Conservation (phyloP, 2,113 vertebrate genomes). For the Rhagologus leucostigma region DNA sequence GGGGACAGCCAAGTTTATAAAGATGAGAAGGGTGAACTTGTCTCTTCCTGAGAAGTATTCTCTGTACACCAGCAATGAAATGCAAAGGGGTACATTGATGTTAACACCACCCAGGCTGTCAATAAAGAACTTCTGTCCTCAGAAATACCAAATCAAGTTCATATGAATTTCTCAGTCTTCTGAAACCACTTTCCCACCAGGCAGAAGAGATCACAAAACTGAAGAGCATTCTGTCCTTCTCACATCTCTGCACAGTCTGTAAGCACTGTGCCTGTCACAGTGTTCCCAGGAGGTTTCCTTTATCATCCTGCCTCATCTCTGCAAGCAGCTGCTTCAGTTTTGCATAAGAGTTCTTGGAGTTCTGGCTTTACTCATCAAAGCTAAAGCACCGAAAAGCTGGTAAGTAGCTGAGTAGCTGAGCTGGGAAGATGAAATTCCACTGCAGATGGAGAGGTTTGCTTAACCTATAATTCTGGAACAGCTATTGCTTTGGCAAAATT, state of each 20-base stretch:
- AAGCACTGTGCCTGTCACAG: not conserved
- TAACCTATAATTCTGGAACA: slow-evolving; percentile 41
- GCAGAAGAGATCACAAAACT: not conserved
- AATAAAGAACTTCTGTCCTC: not conserved
- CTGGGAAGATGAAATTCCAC: slow-evolving; percentile 24
- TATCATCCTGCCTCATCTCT: not conserved
- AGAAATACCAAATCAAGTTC: not conserved
- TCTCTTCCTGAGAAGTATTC: not conserved
- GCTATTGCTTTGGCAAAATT: slow-evolving; percentile 35
- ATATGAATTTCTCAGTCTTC: not conserved
- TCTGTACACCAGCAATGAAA: not conserved
- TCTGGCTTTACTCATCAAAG: not conserved
- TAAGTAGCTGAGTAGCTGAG: not conserved
- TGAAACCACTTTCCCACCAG: not conserved
- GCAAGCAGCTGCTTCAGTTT: slow-evolving; percentile 49
- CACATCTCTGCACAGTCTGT: not conserved
- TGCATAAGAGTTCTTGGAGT: not conserved
- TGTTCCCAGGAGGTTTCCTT: not conserved
- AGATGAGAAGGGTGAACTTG: not conserved
- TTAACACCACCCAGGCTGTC: not conserved
- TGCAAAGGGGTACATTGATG: not conserved
- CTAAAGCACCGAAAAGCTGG: not conserved
- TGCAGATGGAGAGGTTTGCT: slow-evolving; percentile 45
- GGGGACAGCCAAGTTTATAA: not conserved
- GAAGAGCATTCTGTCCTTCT: not conserved